phyloP scores from a whole-genome alignment of 1,140 invertebrate species.

The Micrasema longulum region DNA sequence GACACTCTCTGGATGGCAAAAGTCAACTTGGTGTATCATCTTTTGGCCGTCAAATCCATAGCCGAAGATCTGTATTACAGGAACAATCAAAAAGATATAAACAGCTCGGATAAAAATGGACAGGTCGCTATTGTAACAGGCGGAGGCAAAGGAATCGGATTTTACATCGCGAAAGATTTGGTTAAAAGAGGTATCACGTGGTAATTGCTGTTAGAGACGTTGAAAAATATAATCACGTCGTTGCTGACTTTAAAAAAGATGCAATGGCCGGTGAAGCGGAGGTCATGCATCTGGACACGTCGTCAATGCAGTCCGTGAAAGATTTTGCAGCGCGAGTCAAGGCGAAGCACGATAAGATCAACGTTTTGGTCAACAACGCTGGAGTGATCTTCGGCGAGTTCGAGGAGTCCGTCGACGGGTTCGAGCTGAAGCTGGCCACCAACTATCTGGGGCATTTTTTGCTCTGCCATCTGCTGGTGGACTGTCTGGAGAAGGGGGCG shows the following conservation, averaged over 20 bases:
- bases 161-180: conserved; percentile 81
- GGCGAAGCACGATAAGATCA: conserved; percentile 72
- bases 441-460: conserved; percentile 90
- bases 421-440: conserved; percentile 84
- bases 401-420: conserved; percentile 80
- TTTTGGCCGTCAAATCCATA: background rate
- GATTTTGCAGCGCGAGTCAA: conserved; percentile 78
- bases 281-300: conserved; percentile 70
- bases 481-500: conserved; percentile 75
- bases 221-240: conserved; percentile 69
- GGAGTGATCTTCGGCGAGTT: conserved; percentile 88
- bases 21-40: background rate
- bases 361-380: conserved; percentile 88
- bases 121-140: conserved; percentile 88
- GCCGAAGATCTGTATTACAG: background rate
- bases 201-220: conserved; percentile 83
- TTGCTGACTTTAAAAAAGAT: conserved; percentile 53
- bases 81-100: background rate
- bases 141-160: conserved; percentile 87
- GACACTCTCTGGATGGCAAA: background rate
- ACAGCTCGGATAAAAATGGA: conserved; percentile 57
- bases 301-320: conserved; percentile 79
- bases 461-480: conserved; percentile 83
- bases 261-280: conserved; percentile 11
- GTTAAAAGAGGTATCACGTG: conserved; percentile 85